Base-by-base conservation (phyloP, 2,797 vertebrate species). In the Vultur gryphus region DNA sequence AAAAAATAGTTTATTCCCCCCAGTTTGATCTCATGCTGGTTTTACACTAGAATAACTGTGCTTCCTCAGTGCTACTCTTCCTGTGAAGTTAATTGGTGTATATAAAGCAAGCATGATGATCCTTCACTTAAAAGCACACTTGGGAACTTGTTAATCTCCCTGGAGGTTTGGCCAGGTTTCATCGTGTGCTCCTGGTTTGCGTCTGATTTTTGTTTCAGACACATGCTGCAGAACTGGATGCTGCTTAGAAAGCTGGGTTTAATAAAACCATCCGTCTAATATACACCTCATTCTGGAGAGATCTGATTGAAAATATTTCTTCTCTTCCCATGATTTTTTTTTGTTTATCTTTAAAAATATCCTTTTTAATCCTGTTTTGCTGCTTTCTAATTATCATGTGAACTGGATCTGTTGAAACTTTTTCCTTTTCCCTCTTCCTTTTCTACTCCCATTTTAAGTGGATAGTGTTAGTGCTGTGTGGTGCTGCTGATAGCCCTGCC, bases 381-480 rank as follows among this genome's bases (percentile, higher is more conserved):
- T 79, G 12, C 8, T 70, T 70, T 72, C 11, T 39, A 51, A 49
- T 78, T 44, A 15, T 64, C 11, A 35, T 15, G 16, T 81, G 33
- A 75, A 69, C 37, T 26, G 3, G 13, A 46, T 67, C 21, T 83
- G 15, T 43, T 80, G 35, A 51, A 90, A 35, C 2, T 8, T 41
- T 62, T 75, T 17, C 15, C 41, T 88, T 54, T 37, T 23, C 12
- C 1, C 1, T 37, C 13, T 76, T 57, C 19, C 18, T 49, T 82
- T 93, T 67, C 49, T 66, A 46, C 26, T 65, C 29, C 7, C 5
- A 18, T 75, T 86, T 84, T 44, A 28, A 0, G 3, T 37, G 37
- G 9, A 4, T 67, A 7, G 8, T 72, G 24, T 17, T 58, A 31
- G 41, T 31, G 16, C 11, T 39, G 31, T 0, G 1, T 13, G 19